Evolutionary conservation across 2,888 invertebrate genomes (phyloP), one percentile per base, ranked within the genome.

Genomic region (Stratiomys singularior): DNA sequence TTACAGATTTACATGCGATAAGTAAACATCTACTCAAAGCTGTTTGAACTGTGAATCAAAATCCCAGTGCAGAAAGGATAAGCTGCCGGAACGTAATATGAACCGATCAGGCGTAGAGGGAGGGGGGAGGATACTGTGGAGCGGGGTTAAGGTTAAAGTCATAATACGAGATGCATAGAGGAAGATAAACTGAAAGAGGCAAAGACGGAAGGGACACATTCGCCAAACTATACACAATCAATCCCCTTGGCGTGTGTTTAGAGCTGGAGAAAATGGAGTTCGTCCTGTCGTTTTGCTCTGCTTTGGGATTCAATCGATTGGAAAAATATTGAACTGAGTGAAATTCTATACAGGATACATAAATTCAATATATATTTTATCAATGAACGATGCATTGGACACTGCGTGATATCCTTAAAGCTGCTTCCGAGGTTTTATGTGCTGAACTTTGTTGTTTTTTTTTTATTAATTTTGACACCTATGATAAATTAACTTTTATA

Each of bases 381-480:
- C 37, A 37, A 47, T n/a, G 46, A 27, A n/a, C 30, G 56, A 56
- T 52, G 58, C 30, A 72, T 15, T 56, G n/a, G 37, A 28, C 44
- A 60, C 52, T 37, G 37, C 9, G 9, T 37, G 58, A 58, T 74
- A 74, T 74, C 74, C 74, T 74, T 58, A 18, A 74, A 58, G 74
- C 74, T 58, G 58, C 23, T 58, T 74, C 60, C 7, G 21, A 11
- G n/a, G 37, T 27, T 52, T 37, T 58, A 58, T 74, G 58, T 58
- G 18, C 18, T 74, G 58, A 72, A 30, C 4, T 27, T 69, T 52
- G 52, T 52, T 52, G 18, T 52, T 58, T 72, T 72, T 58, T 72
- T 72, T 74, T 74, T 74, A 74, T 74, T 74, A 74, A 74, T 74
- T 74, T 74, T 74, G 58, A 60, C 74, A 74, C 58, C 58, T 44